These are phyloP conservation scores for Neoscelio sp. DNA, from an alignment of 2,888 invertebrate species.

Conservation along the genomic window DNA sequence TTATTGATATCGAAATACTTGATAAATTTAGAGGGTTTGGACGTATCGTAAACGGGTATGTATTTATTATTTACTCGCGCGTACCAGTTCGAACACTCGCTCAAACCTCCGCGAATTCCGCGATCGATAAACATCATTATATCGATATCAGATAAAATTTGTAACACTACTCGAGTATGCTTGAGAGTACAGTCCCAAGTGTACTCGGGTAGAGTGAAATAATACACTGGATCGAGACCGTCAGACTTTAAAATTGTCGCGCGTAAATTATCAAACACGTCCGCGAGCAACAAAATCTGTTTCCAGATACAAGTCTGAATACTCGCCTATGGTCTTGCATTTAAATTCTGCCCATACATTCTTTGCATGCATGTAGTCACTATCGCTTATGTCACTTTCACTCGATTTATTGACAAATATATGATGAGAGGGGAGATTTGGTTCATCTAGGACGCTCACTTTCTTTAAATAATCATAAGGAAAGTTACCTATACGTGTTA, in stretches of 20 bases:
- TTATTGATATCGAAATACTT: background rate
- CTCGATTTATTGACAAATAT: too few relatives aligned
- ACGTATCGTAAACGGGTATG: slow-evolving; percentile 30
- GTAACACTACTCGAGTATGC: slow-evolving; percentile 46
- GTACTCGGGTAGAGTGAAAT: slow-evolving; percentile 59
- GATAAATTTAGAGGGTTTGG: background rate
- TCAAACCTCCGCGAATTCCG: slow-evolving; percentile 70
- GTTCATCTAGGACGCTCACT: too few relatives aligned
- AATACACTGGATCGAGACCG: slow-evolving; percentile 50
- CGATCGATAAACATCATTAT: slow-evolving; percentile 69
- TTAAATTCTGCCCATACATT: slow-evolving; percentile 75
- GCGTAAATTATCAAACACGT: slow-evolving; percentile 64
- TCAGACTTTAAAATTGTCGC: slow-evolving; percentile 36
- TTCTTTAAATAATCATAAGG: too few relatives aligned
- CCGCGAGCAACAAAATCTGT: slow-evolving; percentile 73
- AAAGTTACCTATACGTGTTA: too few relatives aligned
- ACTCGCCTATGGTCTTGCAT: slow-evolving; percentile 73
- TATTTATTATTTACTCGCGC: slow-evolving; percentile 69
- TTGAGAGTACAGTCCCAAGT: slow-evolving; percentile 64
- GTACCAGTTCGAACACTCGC: slow-evolving; percentile 68
- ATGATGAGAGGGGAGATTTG: too few relatives aligned
- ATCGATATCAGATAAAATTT: slow-evolving; percentile 67
- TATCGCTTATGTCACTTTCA: too few relatives aligned
- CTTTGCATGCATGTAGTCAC: too few relatives aligned
- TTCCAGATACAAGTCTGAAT: slow-evolving; percentile 71